Conservation (phyloP, 2,113 vertebrate genomes). For the Elachura formosa region DNA sequence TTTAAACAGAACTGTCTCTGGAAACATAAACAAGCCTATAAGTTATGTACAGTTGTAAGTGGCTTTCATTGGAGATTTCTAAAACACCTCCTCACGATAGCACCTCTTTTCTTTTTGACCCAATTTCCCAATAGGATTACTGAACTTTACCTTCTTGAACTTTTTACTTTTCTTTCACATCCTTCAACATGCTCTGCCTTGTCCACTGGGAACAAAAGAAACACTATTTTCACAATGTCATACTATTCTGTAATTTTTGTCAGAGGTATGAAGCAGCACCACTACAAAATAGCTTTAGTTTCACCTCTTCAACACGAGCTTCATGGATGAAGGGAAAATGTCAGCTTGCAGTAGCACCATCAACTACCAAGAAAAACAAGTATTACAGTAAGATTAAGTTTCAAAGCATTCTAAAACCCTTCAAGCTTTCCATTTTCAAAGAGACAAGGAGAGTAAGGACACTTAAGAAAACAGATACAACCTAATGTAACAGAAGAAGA, state of each 20-base stretch:
- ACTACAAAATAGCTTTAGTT: not conserved
- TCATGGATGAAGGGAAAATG: not conserved
- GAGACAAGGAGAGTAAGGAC: not conserved
- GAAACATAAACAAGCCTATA: not conserved
- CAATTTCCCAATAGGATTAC: not conserved
- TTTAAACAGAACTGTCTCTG: not conserved
- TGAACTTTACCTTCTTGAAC: not conserved
- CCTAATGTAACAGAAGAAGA: not conserved
- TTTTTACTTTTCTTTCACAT: not conserved
- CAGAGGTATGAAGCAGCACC: not conserved
- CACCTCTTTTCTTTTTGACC: not conserved
- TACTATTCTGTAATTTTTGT: not conserved
- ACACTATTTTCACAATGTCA: not conserved
- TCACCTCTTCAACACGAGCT: not conserved
- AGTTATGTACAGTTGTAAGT: not conserved
- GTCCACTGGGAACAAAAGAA: not conserved
- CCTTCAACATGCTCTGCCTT: not conserved
- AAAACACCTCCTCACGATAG: fast-evolving
- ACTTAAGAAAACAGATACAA: not conserved
- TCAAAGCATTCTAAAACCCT: not conserved
- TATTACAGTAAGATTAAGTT: not conserved
- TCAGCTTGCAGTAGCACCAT: not conserved
- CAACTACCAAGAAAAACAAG: not conserved
- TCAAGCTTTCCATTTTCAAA: not conserved
- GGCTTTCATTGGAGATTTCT: not conserved